phyloP scores from a whole-genome alignment of 2,113 vertebrate genomes.

The Lipotes vexillifer region DNA sequence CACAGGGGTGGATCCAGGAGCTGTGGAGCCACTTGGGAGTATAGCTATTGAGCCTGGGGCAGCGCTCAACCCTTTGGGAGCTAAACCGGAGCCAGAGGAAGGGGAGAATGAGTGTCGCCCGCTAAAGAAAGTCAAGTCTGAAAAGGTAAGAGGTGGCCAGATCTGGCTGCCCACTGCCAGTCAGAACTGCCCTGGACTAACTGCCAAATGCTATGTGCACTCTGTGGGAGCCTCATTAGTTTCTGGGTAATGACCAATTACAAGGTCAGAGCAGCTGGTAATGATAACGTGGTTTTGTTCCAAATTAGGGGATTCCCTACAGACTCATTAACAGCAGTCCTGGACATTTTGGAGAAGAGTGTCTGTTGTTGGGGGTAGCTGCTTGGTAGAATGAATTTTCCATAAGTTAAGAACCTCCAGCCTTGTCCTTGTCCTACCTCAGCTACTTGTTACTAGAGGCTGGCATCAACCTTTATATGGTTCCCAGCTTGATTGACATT shows the following conservation, averaged over 20 bases:
- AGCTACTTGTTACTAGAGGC: slow-evolving; percentile 22
- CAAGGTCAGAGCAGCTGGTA: slow-evolving; percentile 65
- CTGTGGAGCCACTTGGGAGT: slow-evolving; percentile 94
- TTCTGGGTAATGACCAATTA: slow-evolving; percentile 66
- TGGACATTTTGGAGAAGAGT: slow-evolving; percentile 34
- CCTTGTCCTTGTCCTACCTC: slow-evolving; percentile 9
- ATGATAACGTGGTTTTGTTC: slow-evolving; percentile 62
- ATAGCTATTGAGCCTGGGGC: slow-evolving; percentile 95
- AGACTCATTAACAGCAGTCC: slow-evolving; percentile 38
- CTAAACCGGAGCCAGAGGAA: slow-evolving; percentile 95
- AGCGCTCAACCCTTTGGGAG: slow-evolving; percentile 90
- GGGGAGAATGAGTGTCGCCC: slow-evolving; percentile 93
- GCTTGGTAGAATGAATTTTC: slow-evolving; percentile 39
- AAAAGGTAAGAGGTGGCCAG: slow-evolving; percentile 90
- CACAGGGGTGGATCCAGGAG: slow-evolving; percentile 88
- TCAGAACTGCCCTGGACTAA: slow-evolving; percentile 49
- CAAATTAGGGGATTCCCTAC: slow-evolving; percentile 56
- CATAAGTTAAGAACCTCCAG: background rate
- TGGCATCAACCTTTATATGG: background rate
- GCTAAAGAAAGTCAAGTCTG: slow-evolving; percentile 96
- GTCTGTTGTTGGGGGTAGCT: slow-evolving; percentile 25
- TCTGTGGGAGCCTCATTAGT: slow-evolving; percentile 61
- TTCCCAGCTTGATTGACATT: slow-evolving; percentile 1
- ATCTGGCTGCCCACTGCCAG: slow-evolving; percentile 46
- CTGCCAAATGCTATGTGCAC: slow-evolving; percentile 32